Percentiles rank a stretch among this genome's conserved stretches.
Conservation (phyloP, 2,888 invertebrate genomes). For the Rhogogaster chlorosoma region DNA sequence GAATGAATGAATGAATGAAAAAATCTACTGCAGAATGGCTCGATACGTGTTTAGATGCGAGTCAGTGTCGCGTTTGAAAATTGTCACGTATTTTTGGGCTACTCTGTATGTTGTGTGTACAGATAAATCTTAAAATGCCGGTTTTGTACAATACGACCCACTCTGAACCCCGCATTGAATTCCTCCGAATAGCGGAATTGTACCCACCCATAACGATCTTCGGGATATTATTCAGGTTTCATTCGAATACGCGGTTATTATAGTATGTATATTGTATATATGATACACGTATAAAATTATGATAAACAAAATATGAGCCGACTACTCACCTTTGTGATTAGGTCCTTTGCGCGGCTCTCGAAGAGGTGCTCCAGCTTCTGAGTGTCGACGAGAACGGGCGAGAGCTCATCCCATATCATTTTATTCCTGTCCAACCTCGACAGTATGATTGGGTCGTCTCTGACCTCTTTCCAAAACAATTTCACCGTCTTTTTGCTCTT, state of each 20-base stretch:
- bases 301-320: background rate
- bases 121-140: background rate
- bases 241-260: background rate
- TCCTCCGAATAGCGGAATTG: background rate
- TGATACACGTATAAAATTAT: background rate
- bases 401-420: slow-evolving; percentile 95
- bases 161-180: background rate
- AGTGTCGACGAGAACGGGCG: slow-evolving; percentile 91
- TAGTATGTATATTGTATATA: background rate
- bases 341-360: slow-evolving; percentile 97
- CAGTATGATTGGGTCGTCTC: slow-evolving; percentile 87
- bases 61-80: background rate
- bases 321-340: slow-evolving; percentile 91
- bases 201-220: background rate
- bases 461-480: slow-evolving; percentile 98
- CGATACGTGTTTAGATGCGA: background rate
- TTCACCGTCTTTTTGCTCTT: slow-evolving; percentile 98
- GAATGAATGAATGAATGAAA: background rate
- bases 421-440: slow-evolving; percentile 79
- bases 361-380: slow-evolving; percentile 97
- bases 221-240: background rate
- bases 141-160: background rate
- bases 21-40: background rate
- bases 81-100: background rate
- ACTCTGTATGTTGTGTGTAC: background rate